Evolutionary conservation across 1,140 invertebrate species (phyloP).

Genomic region (Sitobion miscanthi): DNA sequence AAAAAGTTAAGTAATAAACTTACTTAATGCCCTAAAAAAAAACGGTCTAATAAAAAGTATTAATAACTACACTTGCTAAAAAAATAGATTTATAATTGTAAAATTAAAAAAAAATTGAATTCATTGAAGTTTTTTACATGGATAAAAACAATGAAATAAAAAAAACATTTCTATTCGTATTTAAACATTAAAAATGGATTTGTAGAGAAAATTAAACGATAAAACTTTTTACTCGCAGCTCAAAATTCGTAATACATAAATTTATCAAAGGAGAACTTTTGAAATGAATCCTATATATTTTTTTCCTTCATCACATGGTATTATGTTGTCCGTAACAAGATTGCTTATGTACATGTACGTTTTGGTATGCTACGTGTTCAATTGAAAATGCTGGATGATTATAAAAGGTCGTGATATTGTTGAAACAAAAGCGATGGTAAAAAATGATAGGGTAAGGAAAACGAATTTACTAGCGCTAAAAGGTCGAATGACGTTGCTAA

Average conservation of each 20-base stretch:
- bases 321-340: neutral
- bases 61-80: neutral
- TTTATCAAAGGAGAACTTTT: neutral
- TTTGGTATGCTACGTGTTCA: neutral
- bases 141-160: neutral
- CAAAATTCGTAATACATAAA: neutral
- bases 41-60: neutral
- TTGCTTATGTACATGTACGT: neutral
- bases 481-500: constrained; percentile 17
- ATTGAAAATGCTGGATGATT: neutral
- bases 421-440: constrained; percentile 21
- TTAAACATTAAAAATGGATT: neutral
- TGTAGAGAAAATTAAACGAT: neutral
- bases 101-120: neutral
- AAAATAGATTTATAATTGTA: no score
- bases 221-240: neutral
- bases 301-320: neutral
- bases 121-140: neutral
- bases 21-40: neutral
- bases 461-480: constrained; percentile 7
- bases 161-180: neutral
- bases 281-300: neutral
- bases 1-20: neutral
- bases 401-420: constrained; percentile 12
- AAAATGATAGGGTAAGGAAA: constrained; percentile 17